These are phyloP conservation scores for Fragum sueziense DNA, from an alignment of 2,888 invertebrate species.

Conservation along the genomic window DNA sequence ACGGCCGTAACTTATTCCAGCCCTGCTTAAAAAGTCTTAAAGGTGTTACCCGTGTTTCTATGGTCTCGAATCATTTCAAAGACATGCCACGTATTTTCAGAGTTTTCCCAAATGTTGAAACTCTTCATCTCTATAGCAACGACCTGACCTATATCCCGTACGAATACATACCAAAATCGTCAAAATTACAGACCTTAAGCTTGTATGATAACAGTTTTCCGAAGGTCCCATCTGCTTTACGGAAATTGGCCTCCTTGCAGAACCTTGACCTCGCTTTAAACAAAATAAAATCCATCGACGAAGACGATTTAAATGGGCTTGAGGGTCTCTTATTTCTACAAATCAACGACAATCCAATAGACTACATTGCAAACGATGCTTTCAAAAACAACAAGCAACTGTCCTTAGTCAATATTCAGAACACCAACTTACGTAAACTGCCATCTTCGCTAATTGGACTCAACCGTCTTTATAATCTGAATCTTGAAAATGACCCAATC, in stretches of 20 bases:
- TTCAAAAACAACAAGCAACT: background rate
- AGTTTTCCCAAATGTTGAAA: background rate
- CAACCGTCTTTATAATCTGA: background rate
- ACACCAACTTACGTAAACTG: background rate
- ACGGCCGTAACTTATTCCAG: background rate
- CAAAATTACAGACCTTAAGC: background rate
- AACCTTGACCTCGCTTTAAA: background rate
- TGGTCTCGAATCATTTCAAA: background rate
- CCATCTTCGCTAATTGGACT: background rate
- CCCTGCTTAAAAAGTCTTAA: background rate
- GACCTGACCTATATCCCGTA: background rate
- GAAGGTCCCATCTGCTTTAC: background rate
- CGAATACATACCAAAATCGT: background rate
- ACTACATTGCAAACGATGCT: background rate
- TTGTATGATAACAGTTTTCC: background rate
- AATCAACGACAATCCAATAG: background rate
- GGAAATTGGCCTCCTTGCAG: background rate
- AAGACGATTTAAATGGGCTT: background rate
- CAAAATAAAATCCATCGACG: background rate
- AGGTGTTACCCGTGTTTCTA: background rate
- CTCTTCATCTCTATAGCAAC: background rate
- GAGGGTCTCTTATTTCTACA: background rate
- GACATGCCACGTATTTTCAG: background rate
- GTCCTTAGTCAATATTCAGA: background rate
- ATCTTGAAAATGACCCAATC: background rate